Conservation (phyloP, 2,113 vertebrate species). For the Hystrix brachyura region DNA sequence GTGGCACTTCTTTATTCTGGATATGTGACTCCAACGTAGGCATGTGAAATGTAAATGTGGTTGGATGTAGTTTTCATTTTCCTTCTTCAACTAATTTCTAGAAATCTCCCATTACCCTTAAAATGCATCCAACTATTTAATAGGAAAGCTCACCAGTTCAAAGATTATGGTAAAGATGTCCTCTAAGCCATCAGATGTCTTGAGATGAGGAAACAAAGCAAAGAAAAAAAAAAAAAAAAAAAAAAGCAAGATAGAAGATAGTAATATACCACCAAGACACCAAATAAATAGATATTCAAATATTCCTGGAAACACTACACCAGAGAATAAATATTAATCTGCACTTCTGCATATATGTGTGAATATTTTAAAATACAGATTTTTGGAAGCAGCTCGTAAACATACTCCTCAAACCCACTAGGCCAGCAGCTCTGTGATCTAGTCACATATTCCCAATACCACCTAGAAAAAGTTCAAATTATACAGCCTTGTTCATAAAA, state of each 20-base stretch:
- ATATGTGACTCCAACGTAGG: neutral
- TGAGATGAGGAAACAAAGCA: neutral
- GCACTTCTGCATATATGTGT: conserved; percentile 8
- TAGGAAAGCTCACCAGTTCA: neutral
- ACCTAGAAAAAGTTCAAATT: conserved; percentile 83
- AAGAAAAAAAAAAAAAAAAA: neutral
- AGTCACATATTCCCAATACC: conserved; percentile 71
- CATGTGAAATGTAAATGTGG: neutral
- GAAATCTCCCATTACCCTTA: neutral
- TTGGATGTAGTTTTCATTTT: neutral
- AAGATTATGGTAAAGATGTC: neutral
- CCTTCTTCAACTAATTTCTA: neutral
- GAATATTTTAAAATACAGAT: conserved; percentile 56
- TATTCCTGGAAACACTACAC: conserved; percentile 12
- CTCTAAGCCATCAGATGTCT: neutral
- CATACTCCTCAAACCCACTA: conserved; percentile 20
- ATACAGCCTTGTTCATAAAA: conserved; percentile 76
- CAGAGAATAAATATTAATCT: neutral
- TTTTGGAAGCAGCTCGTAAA: conserved; percentile 69
- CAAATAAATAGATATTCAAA: neutral
- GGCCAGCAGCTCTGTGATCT: conserved; percentile 79
- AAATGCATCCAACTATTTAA: conserved; percentile 2
- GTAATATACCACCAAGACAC: neutral
- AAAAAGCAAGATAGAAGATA: neutral
- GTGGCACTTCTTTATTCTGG: neutral